Conservation (phyloP, 1,140 invertebrate genomes). For the Tribolium madens region DNA sequence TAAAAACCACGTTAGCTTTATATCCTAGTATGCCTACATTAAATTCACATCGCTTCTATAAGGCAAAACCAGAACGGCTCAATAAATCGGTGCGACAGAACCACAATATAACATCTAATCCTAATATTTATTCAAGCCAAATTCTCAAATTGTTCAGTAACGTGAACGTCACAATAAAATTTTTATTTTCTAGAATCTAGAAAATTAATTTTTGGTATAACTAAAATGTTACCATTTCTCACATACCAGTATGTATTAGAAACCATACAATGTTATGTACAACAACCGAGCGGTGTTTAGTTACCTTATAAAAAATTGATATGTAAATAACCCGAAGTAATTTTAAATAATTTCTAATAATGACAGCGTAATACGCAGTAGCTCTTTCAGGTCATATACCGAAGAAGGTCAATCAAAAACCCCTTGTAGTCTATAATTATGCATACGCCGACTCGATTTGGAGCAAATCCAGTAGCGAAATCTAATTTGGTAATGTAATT, state of each 20-base stretch:
- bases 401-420: constrained; percentile 48
- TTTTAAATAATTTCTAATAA: constrained; percentile 51
- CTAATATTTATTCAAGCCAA: background rate
- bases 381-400: constrained; percentile 47
- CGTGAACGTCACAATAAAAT: no score
- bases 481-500: constrained; percentile 45
- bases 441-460: constrained; percentile 38
- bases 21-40: constrained; percentile 21
- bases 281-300: no score
- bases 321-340: constrained; percentile 50
- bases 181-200: no score
- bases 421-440: constrained; percentile 45
- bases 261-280: no score
- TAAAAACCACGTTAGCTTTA: constrained; percentile 18
- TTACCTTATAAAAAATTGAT: background rate
- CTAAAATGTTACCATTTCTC: no score
- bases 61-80: background rate
- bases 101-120: constrained; percentile 6
- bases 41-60: constrained; percentile 2
- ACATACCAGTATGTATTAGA: no score
- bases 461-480: constrained; percentile 46
- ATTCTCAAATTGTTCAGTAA: background rate
- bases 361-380: constrained; percentile 45
- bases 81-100: background rate
- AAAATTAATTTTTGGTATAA: no score